Evolutionary conservation across 2,113 vertebrate species (phyloP).

Genomic region (Telmatochromis sp.): DNA sequence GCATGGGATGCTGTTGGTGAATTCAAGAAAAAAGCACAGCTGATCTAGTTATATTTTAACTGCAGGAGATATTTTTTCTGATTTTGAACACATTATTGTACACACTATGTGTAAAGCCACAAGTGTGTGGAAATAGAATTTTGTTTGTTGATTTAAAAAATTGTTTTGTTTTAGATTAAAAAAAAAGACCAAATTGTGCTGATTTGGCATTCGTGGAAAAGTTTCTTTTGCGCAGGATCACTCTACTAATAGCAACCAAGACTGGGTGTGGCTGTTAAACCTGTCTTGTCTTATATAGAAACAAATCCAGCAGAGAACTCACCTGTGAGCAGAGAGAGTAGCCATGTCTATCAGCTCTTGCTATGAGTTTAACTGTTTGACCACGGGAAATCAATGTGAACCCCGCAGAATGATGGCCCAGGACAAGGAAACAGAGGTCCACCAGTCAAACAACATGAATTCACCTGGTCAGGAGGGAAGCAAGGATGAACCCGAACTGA

Average conservation of each 20-base stretch:
- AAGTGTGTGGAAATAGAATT: neutral
- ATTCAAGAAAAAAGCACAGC: neutral
- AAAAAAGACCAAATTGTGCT: neutral
- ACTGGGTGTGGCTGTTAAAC: slow-evolving; percentile 41
- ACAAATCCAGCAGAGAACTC: neutral
- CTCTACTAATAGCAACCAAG: neutral
- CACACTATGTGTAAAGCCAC: neutral
- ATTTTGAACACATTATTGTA: neutral
- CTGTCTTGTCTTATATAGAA: neutral
- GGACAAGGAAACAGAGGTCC: slow-evolving; percentile 1
- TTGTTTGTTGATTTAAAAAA: neutral
- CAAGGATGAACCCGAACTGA: neutral
- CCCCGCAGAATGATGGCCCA: slow-evolving; percentile 43
- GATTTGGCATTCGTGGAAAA: neutral
- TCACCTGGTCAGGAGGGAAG: neutral
- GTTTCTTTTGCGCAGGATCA: slow-evolving; percentile 17
- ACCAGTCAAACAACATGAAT: slow-evolving; percentile 14
- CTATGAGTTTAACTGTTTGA: slow-evolving; percentile 33
- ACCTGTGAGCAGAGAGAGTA: neutral
- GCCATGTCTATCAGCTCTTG: slow-evolving; percentile 36
- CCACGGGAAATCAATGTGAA: slow-evolving; percentile 20
- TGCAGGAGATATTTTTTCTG: neutral
- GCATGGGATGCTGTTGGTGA: neutral
- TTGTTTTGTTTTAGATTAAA: neutral
- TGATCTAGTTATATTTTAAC: neutral